Evolutionary conservation across 2,888 invertebrate genomes (phyloP), one percentile per base, ranked within the genome.

Genomic region (Magallana nippona): DNA sequence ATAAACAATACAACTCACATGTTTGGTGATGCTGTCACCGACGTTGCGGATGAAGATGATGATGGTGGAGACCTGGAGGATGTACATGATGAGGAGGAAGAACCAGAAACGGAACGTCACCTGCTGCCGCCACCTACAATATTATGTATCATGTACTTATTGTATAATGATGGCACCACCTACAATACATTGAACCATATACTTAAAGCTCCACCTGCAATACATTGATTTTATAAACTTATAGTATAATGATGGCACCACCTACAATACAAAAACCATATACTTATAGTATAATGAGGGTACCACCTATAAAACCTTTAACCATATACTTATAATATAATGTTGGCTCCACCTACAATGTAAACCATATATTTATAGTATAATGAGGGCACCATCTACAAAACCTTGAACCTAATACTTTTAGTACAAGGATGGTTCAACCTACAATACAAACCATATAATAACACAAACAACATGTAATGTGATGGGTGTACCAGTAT

Each of bases 51-150:
- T 88, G 89, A 92, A 93, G 78, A 93, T 88, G 56, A 90, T 63
- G 84, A 96, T 96, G 58, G 96, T 94, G 79, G 96, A 95, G 83
- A 96, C 95, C 95, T 98, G 97, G 88, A 97, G 95, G 81, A 96
- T 91, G 95, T 98, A 98, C 55, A 98, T 94, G 55, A 97, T 95
- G 83, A 98, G 95, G 89, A 97, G 95, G 58, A 94, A 82, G 85
- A 95, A 95, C 92, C 97, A 97, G 88, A 97, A 96, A 86, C 95
- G 95, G 8, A 95, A 95, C 10, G 97, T 97, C 10, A 98, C 98
- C 95, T 98, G 98, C 91, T 96, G 96, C 60, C 96, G 96, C 94
- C 94, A 94, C 94, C 94, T 85, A 27, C 5, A 83, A 57, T 2
- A 32, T 2, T 55, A 55, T 27, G 27, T 27, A 82, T 56, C 22